Percentiles rank a stretch among this genome's conserved stretches.
These are phyloP conservation scores for Vireo griseus DNA, from an alignment of 2,797 vertebrate genomes.

Conservation along the genomic window DNA sequence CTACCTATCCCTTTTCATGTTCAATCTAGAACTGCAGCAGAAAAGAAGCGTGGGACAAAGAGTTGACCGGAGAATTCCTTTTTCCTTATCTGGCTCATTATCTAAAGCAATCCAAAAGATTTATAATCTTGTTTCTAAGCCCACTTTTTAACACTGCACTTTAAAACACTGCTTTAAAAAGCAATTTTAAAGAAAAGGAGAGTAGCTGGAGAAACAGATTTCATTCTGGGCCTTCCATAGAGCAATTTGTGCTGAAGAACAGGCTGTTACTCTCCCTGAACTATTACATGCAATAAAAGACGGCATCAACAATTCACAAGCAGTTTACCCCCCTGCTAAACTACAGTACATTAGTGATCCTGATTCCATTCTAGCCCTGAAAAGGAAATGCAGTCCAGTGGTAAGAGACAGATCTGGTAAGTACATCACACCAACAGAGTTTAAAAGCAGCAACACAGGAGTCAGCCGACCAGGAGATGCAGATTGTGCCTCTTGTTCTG, in stretches of 20 bases:
- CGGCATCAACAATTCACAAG: not conserved
- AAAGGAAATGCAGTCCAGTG: not conserved
- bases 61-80: not conserved
- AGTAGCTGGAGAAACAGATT: not conserved
- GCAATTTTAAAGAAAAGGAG: not conserved
- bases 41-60: not conserved
- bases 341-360: not conserved
- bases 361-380: not conserved
- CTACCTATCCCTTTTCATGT: not conserved
- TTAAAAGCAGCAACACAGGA: not conserved
- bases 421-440: not conserved
- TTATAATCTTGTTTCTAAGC: not conserved
- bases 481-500: not conserved
- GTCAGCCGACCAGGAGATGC: fast-evolving
- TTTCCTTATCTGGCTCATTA: not conserved
- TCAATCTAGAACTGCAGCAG: not conserved
- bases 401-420: not conserved
- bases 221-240: not conserved
- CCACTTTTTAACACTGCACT: not conserved
- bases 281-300: not conserved
- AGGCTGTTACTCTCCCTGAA: not conserved
- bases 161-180: too few species aligned
- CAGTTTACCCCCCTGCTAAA: not conserved
- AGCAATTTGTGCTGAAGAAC: not conserved
- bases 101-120: not conserved